These are phyloP conservation scores for Sebastes variabilis DNA, from an alignment of 2,797 vertebrate genomes.

Conservation along the genomic window DNA sequence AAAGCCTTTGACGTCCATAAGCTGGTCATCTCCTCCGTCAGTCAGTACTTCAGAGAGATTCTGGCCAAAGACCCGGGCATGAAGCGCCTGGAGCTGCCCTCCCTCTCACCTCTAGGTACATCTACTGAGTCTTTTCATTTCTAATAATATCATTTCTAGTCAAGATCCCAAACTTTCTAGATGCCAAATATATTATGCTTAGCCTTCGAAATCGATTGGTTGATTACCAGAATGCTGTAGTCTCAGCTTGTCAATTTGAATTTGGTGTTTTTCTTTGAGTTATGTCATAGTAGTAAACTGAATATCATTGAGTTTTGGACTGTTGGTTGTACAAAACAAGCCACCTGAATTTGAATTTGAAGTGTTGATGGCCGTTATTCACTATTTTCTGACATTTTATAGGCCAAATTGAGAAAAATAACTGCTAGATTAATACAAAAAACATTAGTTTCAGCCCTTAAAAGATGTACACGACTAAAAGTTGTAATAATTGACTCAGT, in stretches of 20 bases:
- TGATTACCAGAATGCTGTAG: neutral
- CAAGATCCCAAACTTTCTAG: neutral
- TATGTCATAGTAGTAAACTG: neutral
- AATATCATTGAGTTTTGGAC: neutral
- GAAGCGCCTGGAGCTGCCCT: slow-evolving; percentile 83
- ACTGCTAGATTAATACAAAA: neutral
- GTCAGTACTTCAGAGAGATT: slow-evolving; percentile 85
- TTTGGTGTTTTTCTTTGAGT: neutral
- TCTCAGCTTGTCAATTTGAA: neutral
- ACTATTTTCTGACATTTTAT: neutral
- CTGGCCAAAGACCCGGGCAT: slow-evolving; percentile 86
- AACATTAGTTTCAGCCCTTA: neutral
- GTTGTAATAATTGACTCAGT: neutral
- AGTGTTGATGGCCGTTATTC: neutral
- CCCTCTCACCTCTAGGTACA: slow-evolving; percentile 82
- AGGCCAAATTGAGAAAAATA: neutral
- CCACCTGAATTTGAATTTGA: no score
- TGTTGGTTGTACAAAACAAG: no score
- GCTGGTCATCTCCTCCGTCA: slow-evolving; percentile 86
- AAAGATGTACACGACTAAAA: neutral
- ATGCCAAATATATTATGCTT: neutral
- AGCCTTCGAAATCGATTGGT: neutral
- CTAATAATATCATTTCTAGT: neutral
- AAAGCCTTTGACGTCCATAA: slow-evolving; percentile 89
- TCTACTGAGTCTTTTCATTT: neutral